phyloP scores from a whole-genome alignment of 1,140 invertebrate species.

The Yoshiicerus persimilis region DNA sequence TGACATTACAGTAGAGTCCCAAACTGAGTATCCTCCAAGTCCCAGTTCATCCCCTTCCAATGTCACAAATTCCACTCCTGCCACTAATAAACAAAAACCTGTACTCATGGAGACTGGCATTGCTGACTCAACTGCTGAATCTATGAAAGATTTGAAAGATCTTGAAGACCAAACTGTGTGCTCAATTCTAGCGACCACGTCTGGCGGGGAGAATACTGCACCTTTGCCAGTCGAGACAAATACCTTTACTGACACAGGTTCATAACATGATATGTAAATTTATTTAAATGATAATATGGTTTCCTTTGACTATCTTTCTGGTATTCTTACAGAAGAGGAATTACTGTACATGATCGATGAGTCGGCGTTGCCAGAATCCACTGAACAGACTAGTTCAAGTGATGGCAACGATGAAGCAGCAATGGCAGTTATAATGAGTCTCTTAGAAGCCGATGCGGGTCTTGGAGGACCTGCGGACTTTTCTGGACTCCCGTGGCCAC shows the following conservation, averaged over 20 bases:
- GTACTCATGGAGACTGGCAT: not conserved
- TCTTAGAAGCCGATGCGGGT: constrained; percentile 78
- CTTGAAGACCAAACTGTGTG: not conserved
- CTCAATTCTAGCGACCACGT: not conserved
- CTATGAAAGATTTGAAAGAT: no score
- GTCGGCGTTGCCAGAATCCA: constrained; percentile 52
- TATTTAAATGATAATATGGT: no score
- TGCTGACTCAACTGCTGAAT: no score
- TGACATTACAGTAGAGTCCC: not conserved
- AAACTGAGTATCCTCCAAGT: no score
- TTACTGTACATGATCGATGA: constrained; percentile 65
- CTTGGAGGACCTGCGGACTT: constrained; percentile 80
- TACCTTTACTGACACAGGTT: not conserved
- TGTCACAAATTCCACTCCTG: not conserved
- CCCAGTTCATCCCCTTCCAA: not conserved
- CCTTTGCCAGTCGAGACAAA: not conserved
- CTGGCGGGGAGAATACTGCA: not conserved
- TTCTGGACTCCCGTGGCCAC: constrained; percentile 75
- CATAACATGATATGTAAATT: no score
- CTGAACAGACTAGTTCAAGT: constrained; percentile 57
- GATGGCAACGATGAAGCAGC: constrained; percentile 86
- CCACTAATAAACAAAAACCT: not conserved
- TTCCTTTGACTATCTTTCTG: not conserved
- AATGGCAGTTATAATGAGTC: constrained; percentile 90
- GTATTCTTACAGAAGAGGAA: constrained; percentile 52